phyloP scores from a whole-genome alignment of 2,888 invertebrate species.

The Orthosia cruda region DNA sequence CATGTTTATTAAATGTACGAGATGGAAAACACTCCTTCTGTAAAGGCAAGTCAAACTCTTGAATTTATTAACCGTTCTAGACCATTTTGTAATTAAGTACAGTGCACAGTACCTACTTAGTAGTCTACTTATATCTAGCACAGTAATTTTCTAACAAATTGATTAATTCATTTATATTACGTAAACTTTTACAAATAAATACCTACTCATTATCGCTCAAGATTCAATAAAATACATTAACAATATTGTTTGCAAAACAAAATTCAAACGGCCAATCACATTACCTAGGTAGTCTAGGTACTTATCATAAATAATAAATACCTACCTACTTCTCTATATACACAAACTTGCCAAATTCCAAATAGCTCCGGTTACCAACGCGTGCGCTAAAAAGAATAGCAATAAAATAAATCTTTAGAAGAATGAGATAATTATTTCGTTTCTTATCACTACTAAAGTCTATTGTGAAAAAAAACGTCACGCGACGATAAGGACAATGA shows the following conservation, averaged over 20 bases:
- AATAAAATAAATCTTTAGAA: slow-evolving; percentile 20
- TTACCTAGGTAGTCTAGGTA: background rate
- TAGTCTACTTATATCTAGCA: background rate
- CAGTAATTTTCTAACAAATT: background rate
- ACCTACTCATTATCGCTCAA: background rate
- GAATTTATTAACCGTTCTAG: background rate
- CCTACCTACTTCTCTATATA: slow-evolving; percentile 7
- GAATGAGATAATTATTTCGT: slow-evolving; percentile 10
- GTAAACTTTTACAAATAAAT: background rate
- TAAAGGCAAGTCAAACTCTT: no score
- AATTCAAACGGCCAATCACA: slow-evolving; percentile 10
- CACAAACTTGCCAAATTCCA: slow-evolving; percentile 6
- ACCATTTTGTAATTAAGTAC: background rate
- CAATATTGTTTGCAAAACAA: slow-evolving; percentile 13
- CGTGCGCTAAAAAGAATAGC: background rate
- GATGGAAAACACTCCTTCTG: background rate
- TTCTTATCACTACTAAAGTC: slow-evolving; percentile 19
- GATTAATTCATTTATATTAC: background rate
- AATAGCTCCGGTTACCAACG: background rate
- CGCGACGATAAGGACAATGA: slow-evolving; percentile 37
- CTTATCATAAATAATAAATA: slow-evolving; percentile 1
- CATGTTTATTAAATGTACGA: background rate
- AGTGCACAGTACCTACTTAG: background rate
- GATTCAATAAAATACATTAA: slow-evolving; percentile 3
- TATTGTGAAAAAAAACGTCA: slow-evolving; percentile 43